Conservation (phyloP, 2,888 invertebrate species). For the Metellina segmentata region DNA sequence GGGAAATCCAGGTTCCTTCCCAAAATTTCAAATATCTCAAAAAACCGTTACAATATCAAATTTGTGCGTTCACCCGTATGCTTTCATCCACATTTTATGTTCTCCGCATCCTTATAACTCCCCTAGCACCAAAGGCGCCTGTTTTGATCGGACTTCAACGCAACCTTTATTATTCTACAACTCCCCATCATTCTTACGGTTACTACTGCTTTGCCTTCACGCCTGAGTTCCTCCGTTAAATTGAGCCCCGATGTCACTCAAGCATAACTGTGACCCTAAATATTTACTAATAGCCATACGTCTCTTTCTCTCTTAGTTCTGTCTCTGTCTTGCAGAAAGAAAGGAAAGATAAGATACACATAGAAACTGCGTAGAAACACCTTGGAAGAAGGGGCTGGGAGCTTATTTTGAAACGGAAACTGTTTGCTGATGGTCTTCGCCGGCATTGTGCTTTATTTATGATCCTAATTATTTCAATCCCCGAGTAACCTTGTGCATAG, state of each 20-base stretch:
- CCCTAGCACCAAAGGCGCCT: not conserved
- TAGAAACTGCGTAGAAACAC: not conserved
- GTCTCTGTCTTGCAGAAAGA: not conserved
- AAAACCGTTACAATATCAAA: not conserved
- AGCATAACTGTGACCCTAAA: constrained; percentile 66
- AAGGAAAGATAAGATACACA: not conserved
- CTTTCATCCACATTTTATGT: not conserved
- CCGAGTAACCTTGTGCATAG: not conserved
- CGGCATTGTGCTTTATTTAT: not conserved
- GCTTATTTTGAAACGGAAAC: not conserved
- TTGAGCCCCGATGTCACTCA: constrained; percentile 42
- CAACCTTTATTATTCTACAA: not conserved
- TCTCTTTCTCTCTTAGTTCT: not conserved
- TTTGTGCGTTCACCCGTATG: too few relatives aligned
- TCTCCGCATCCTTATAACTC: not conserved
- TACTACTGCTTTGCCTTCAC: constrained; percentile 28
- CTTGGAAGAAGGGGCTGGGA: not conserved
- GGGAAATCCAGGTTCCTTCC: too few relatives aligned
- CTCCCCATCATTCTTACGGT: not conserved
- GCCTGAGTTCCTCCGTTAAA: constrained; percentile 53
- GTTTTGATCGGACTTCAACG: not conserved
- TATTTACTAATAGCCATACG: constrained; percentile 54
- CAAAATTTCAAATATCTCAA: too few relatives aligned
- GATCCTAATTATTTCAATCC: not conserved
- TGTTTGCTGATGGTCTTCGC: constrained; percentile 14